Evolutionary conservation across 2,797 vertebrate genomes (phyloP), one percentile per base, ranked within the genome.

Genomic region (Manis javanica): DNA sequence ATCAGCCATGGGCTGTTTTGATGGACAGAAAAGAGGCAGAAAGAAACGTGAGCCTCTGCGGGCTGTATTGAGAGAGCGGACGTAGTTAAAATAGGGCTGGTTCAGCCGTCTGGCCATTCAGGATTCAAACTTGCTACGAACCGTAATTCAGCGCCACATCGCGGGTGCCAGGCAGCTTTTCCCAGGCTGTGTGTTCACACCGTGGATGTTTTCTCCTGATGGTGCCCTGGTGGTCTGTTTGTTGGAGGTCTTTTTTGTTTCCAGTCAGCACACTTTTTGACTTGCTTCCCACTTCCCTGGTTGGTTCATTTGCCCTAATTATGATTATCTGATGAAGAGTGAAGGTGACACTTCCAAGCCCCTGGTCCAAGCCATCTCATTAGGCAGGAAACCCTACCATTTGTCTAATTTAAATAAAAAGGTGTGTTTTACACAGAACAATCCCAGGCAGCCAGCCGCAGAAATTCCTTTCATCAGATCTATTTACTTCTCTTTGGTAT

Each of bases 341-440:
- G 85, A 93, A 97, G 61, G 77, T 53, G 94, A 97, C 94, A 96
- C 53, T 92, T 97, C 74, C 84, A 97, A 96, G 97, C 96, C 92
- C 69, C 91, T 51, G 71, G 51, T 69, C 68, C 89, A 96, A 94
- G 95, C 85, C 59, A 77, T 64, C 96, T 95, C 85, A 95, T 97
- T 96, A 96, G 57, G 42, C 84, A 97, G 81, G 94, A 97, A 96
- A 69, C 49, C 37, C 53, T 72, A 69, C 69, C 75, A 85, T 96
- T 97, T 93, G 86, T 82, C 94, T 95, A 82, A 96, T 97, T 97
- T 79, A 98, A 96, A 94, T 93, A 71, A 97, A 95, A 98, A 94
- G 77, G 84, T 93, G 84, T 2, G 2, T 93, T 97, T 96, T 93
- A 94, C 87, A 88, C 59, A 90, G 82, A 90, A 59, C 63, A 92